A percentile compares a stretch with the other conserved stretches of the same genome.
These are phyloP conservation scores for Diploptera punctata DNA, from an alignment of 2,888 invertebrate species.

Conservation along the genomic window DNA sequence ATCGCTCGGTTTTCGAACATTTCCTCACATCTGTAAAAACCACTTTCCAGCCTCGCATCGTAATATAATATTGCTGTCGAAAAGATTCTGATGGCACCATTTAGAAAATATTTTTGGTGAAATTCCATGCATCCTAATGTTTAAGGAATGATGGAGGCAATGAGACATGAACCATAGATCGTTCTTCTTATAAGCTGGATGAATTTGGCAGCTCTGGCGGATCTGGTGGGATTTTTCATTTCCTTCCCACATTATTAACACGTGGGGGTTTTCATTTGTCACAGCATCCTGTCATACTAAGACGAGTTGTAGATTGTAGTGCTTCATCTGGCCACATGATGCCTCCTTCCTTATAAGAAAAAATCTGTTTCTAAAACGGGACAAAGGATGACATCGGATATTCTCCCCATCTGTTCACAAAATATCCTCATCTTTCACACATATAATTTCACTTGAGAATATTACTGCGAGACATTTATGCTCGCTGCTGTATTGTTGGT, in stretches of 20 bases:
- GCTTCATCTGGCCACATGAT: neutral
- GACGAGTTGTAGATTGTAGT: neutral
- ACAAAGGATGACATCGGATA: neutral
- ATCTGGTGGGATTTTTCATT: neutral
- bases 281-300: constrained; percentile 3
- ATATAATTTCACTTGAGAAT: too few species aligned
- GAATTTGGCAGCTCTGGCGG: too few species aligned
- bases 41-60: too few species aligned
- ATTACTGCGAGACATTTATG: too few species aligned
- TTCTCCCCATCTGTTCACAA: neutral
- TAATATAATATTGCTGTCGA: too few species aligned
- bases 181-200: neutral
- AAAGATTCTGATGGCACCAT: too few species aligned
- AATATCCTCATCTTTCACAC: neutral
- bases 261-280: constrained; percentile 2
- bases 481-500: too few species aligned
- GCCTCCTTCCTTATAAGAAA: neutral
- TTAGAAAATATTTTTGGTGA: too few species aligned
- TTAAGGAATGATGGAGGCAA: too few species aligned
- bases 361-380: neutral
- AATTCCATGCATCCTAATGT: neutral
- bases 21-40: too few species aligned
- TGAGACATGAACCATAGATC: neutral
- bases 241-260: neutral
- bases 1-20: too few species aligned